Evolutionary conservation across 2,888 invertebrate genomes (phyloP).

Genomic region (Drosophila mimica): DNA sequence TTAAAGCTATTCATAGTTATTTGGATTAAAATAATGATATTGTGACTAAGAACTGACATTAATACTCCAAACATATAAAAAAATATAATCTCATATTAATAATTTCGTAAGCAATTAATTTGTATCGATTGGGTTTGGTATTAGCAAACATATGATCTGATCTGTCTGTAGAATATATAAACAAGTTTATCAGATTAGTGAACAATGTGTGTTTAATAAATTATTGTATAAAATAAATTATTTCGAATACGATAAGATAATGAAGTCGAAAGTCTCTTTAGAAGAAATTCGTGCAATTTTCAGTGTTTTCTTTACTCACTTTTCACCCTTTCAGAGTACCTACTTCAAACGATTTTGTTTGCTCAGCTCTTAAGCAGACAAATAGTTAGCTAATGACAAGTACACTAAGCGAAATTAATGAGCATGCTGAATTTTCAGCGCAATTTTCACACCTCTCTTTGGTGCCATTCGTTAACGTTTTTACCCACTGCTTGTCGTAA

Average conservation of each 20-base stretch:
- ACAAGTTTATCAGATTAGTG: background rate
- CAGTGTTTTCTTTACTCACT: background rate
- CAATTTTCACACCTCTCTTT: background rate
- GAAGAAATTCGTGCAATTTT: background rate
- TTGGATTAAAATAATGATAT: background rate
- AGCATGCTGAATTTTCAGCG: background rate
- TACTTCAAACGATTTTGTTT: constrained; percentile 1
- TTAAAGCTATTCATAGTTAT: background rate
- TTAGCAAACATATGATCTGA: background rate
- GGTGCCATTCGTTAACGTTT: background rate
- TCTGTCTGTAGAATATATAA: background rate
- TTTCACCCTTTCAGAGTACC: background rate
- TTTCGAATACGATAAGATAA: background rate
- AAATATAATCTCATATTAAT: background rate
- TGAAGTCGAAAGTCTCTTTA: background rate
- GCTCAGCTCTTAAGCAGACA: background rate
- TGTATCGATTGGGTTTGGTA: background rate
- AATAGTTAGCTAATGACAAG: constrained; percentile 4
- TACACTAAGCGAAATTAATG: constrained; percentile 7
- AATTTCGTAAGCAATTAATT: background rate
- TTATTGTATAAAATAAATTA: background rate
- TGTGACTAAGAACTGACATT: too few species aligned
- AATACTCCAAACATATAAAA: background rate
- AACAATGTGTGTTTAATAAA: background rate
- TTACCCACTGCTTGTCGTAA: constrained; percentile 18